These are phyloP conservation scores for Potorous gilbertii DNA, from an alignment of 2,797 vertebrate species.

Conservation along the genomic window DNA sequence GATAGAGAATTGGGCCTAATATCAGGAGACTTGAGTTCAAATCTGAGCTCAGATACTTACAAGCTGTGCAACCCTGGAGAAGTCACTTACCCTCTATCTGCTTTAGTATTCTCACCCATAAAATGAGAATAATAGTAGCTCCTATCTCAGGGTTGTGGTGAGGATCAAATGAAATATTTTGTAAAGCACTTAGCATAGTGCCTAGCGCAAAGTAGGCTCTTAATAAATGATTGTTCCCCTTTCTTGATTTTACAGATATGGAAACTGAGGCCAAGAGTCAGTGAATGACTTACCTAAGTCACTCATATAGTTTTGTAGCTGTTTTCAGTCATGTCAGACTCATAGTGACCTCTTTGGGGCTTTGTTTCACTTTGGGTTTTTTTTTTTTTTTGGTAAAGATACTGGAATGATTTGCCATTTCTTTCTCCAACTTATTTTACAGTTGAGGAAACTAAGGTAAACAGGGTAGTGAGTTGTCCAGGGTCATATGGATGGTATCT, in stretches of 20 bases:
- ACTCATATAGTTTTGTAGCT: neutral
- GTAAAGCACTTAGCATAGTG: neutral
- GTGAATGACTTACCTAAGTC: neutral
- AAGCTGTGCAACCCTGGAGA: neutral
- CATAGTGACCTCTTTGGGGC: neutral
- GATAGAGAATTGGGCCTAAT: neutral
- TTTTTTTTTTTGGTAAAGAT: neutral
- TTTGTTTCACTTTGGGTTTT: neutral
- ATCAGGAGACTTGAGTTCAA: neutral
- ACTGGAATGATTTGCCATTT: neutral
- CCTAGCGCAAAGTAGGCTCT: neutral
- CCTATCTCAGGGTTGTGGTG: neutral
- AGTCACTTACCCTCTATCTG: neutral
- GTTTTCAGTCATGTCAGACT: neutral
- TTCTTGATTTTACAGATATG: neutral
- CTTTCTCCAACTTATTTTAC: neutral
- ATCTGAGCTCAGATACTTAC: neutral
- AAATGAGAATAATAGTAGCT: neutral
- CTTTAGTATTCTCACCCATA: neutral
- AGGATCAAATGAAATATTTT: neutral
- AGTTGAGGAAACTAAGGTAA: neutral
- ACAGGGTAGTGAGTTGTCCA: neutral
- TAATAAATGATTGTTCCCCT: neutral
- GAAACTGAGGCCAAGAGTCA: neutral
- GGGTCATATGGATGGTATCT: neutral